phyloP scores from a whole-genome alignment of 2,888 invertebrate species.

The Heliconius sara region DNA sequence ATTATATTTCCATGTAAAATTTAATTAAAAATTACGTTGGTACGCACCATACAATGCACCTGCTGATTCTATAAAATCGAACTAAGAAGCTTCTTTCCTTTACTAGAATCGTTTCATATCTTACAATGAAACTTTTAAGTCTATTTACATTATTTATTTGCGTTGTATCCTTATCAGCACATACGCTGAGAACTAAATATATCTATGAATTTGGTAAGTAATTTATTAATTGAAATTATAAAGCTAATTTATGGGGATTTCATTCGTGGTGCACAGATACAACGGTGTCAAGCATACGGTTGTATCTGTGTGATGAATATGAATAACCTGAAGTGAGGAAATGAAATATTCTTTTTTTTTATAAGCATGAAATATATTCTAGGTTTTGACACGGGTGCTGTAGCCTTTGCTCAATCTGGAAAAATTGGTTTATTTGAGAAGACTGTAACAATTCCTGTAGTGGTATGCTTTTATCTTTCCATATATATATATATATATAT shows the following conservation, averaged over 20 bases:
- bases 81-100: background rate
- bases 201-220: constrained; percentile 23
- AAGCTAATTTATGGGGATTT: too few species aligned
- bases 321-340: too few species aligned
- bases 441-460: constrained; percentile 35
- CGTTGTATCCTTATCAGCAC: background rate
- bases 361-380: background rate
- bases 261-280: too few species aligned
- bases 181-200: constrained; percentile 3
- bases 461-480: constrained; percentile 34
- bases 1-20: constrained; percentile 21
- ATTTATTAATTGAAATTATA: background rate
- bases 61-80: constrained; percentile 6
- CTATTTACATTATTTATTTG: constrained; percentile 14
- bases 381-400: constrained; percentile 34
- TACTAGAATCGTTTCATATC: background rate
- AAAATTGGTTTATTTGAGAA: constrained; percentile 39
- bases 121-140: constrained; percentile 7
- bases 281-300: too few species aligned
- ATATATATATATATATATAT: too few species aligned
- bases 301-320: too few species aligned
- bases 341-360: background rate
- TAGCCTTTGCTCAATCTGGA: constrained; percentile 34
- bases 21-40: constrained; percentile 13
- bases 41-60: background rate